Evolutionary conservation across 1,140 invertebrate genomes (phyloP).

Genomic region (Amphibalanus amphitrite): DNA sequence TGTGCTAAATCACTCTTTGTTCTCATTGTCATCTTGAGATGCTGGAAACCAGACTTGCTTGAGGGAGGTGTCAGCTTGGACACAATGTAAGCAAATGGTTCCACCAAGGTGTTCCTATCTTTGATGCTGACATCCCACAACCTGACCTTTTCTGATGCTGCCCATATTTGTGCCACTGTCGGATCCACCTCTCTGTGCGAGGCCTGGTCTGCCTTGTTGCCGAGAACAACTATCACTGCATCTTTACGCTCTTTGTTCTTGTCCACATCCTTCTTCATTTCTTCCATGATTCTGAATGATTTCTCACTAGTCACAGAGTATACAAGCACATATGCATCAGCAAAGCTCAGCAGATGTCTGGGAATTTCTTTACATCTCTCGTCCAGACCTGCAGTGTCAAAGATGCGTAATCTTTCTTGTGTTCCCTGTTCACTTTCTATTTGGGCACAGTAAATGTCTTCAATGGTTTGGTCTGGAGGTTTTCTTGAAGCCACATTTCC

Average conservation of each 20-base stretch:
- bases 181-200: background rate
- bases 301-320: background rate
- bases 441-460: background rate
- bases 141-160: background rate
- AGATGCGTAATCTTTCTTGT: background rate
- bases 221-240: background rate
- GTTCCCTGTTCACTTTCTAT: background rate
- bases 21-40: too few species aligned
- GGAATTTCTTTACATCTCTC: background rate
- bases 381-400: background rate
- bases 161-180: background rate
- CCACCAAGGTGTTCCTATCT: background rate
- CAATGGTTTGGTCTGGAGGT: background rate
- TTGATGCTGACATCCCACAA: background rate
- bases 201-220: background rate
- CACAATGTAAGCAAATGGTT: background rate
- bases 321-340: background rate
- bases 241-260: background rate
- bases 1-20: conserved; percentile 4
- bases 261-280: background rate
- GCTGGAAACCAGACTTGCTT: too few species aligned
- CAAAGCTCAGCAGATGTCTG: background rate
- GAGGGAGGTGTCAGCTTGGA: background rate
- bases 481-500: background rate
- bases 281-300: background rate